Conservation (phyloP, 2,113 vertebrate genomes). For the Pseudolaguvia tuberculata region DNA sequence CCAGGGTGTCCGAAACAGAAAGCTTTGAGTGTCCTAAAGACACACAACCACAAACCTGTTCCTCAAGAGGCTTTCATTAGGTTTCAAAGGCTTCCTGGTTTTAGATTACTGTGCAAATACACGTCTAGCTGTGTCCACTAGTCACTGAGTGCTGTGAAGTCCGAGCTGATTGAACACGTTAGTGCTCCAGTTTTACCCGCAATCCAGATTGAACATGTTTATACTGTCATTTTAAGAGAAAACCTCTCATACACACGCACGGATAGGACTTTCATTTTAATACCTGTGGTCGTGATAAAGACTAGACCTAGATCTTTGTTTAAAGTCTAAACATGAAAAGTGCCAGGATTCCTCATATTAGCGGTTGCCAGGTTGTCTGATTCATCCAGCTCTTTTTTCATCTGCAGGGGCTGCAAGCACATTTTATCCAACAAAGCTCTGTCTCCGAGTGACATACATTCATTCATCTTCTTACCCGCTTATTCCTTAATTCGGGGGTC, state of each 20-base stretch:
- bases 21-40: conserved; percentile 58
- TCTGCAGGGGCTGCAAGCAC: conserved; percentile 26
- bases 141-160: conserved; percentile 53
- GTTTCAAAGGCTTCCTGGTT: conserved; percentile 76
- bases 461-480: too few species aligned
- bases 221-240: conserved; percentile 58
- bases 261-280: conserved; percentile 58
- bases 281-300: conserved; percentile 36
- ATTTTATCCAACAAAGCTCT: conserved; percentile 44
- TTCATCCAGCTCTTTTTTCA: conserved; percentile 1
- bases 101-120: conserved; percentile 71
- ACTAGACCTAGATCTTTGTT: conserved; percentile 22
- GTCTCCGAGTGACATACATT: conserved; percentile 51
- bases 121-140: conserved; percentile 58
- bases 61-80: conserved; percentile 61
- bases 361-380: conserved; percentile 31
- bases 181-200: conserved; percentile 29
- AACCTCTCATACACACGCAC: conserved; percentile 50
- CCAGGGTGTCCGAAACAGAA: conserved; percentile 53
- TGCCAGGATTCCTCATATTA: not conserved
- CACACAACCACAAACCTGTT: conserved; percentile 64
- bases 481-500: too few species aligned
- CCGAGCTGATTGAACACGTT: conserved; percentile 30
- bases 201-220: conserved; percentile 54
- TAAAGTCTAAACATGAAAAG: conserved; percentile 23